These are phyloP conservation scores for Rhinella marina DNA, from an alignment of 2,797 vertebrate species.

Conservation along the genomic window DNA sequence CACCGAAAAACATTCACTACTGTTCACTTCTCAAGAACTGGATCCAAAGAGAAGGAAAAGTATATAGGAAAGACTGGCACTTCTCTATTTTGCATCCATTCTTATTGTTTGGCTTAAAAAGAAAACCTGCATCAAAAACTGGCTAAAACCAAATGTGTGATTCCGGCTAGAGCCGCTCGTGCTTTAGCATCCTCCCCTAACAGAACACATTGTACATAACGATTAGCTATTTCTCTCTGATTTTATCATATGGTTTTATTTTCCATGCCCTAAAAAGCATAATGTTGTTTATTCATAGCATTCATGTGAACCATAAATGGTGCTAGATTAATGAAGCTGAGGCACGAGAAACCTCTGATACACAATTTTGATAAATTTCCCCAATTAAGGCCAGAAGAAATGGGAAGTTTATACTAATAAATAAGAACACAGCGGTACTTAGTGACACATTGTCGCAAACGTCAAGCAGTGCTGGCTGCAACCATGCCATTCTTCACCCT, in stretches of 20 bases:
- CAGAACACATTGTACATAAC: background rate
- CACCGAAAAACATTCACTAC: too few species aligned
- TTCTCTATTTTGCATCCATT: too few species aligned
- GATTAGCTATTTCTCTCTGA: background rate
- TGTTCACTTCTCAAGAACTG: too few species aligned
- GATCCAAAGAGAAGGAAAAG: too few species aligned
- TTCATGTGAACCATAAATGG: conserved; percentile 15
- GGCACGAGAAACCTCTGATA: conserved; percentile 28
- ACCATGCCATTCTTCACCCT: conserved; percentile 56
- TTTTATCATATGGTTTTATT: conserved; percentile 5
- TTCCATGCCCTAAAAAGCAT: conserved; percentile 20
- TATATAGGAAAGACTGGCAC: too few species aligned
- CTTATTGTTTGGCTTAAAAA: too few species aligned
- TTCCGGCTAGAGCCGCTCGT: background rate
- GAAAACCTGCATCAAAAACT: too few species aligned
- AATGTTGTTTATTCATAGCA: background rate
- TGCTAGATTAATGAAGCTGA: conserved; percentile 14
- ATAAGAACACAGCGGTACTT: conserved; percentile 53
- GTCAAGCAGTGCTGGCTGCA: conserved; percentile 51
- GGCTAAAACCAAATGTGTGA: too few species aligned
- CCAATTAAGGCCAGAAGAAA: conserved; percentile 57
- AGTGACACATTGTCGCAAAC: conserved; percentile 54
- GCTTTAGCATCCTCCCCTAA: background rate
- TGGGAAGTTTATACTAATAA: conserved; percentile 57
- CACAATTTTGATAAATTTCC: conserved; percentile 53